Conservation (phyloP, 2,888 invertebrate species). For the Barypeithes pellucidus region DNA sequence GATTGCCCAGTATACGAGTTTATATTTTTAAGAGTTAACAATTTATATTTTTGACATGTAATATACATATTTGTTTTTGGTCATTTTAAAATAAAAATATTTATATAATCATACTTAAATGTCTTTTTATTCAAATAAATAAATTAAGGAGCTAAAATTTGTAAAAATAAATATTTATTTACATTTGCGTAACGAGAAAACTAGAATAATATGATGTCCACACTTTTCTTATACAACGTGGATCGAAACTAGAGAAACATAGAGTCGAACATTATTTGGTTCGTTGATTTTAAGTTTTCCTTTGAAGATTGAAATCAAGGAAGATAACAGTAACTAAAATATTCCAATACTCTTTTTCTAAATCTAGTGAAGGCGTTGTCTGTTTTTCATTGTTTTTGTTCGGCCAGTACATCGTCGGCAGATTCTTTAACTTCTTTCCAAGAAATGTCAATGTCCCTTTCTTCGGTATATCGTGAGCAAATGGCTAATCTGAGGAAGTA, state of each 20-base stretch:
- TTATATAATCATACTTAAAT: background rate
- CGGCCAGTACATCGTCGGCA: slow-evolving; percentile 78
- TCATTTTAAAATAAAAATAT: slow-evolving; percentile 22
- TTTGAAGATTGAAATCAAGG: slow-evolving; percentile 32
- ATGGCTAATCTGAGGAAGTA: slow-evolving; percentile 93
- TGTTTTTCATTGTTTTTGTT: slow-evolving; percentile 47
- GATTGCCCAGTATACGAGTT: slow-evolving; percentile 18
- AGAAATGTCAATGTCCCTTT: slow-evolving; percentile 86
- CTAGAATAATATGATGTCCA: no score
- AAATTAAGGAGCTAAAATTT: slow-evolving; percentile 2
- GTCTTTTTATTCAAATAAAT: slow-evolving; percentile 25
- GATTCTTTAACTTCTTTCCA: slow-evolving; percentile 90
- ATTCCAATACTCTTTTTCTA: slow-evolving; percentile 19
- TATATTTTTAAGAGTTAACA: slow-evolving; percentile 34
- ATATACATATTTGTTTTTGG: slow-evolving; percentile 29
- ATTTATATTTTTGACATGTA: slow-evolving; percentile 33
- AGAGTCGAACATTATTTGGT: no score
- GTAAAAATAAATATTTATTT: slow-evolving; percentile 20
- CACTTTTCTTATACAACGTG: no score
- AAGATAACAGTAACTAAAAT: slow-evolving; percentile 30
- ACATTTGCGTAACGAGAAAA: no score
- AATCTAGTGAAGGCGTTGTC: slow-evolving; percentile 25
- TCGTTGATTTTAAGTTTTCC: no score
- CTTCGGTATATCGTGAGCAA: slow-evolving; percentile 88
- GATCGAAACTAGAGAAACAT: no score